Percentiles rank a stretch among this genome's conserved stretches.
Evolutionary conservation across 92 coral and sea anemone species (phyloP).

Genomic region (Zoanthus sansibaricus): DNA sequence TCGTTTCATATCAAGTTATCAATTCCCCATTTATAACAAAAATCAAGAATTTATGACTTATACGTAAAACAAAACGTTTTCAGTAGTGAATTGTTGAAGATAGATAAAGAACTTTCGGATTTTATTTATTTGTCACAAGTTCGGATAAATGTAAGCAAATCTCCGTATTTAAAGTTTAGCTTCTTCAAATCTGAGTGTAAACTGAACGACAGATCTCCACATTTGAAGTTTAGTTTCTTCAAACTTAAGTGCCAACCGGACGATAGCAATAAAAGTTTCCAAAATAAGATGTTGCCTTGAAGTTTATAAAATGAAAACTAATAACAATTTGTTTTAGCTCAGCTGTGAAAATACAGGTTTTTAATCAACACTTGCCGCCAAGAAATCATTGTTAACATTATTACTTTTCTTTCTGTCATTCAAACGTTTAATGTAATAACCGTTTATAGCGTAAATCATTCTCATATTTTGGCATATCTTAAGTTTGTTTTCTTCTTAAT

Average conservation of each 20-base stretch:
- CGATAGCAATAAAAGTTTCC: not conserved
- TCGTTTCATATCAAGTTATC: not conserved
- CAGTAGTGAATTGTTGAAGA: not conserved
- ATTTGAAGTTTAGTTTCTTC: not conserved
- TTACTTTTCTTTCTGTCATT: conserved; percentile 16
- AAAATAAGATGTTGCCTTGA: not conserved
- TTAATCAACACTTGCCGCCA: conserved; percentile 20
- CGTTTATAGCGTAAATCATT: not conserved
- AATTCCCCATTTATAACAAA: not conserved
- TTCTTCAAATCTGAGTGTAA: not conserved
- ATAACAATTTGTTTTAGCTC: not conserved
- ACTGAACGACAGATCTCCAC: not conserved
- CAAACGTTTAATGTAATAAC: conserved; percentile 28
- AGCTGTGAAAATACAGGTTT: conserved; percentile 16
- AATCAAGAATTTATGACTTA: not conserved
- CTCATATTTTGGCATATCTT: not conserved
- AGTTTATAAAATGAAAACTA: not conserved
- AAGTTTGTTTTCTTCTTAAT: conserved; percentile 5
- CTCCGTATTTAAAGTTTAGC: not conserved
- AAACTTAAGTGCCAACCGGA: not conserved
- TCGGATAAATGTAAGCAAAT: not conserved
- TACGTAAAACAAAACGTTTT: not conserved
- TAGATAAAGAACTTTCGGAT: not conserved
- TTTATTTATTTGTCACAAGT: not conserved
- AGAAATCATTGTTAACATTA: conserved; percentile 3